phyloP scores from a whole-genome alignment of 2,888 invertebrate species.

The Cantharis flavilabris region DNA sequence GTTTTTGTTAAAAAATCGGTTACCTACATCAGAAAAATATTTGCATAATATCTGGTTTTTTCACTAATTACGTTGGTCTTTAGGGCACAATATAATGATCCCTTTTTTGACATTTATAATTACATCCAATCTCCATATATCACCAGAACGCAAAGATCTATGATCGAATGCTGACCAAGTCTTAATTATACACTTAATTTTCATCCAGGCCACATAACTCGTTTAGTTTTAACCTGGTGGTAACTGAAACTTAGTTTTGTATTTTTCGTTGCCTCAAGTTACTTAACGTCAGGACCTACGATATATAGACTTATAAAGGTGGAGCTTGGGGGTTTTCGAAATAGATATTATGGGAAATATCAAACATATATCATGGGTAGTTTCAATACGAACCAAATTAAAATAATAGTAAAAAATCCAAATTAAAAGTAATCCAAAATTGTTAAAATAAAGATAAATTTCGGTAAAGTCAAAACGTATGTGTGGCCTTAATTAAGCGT shows the following conservation, averaged over 20 bases:
- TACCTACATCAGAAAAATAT: neutral
- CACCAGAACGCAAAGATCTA: constrained; percentile 22
- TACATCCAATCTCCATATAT: constrained; percentile 18
- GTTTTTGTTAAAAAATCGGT: neutral
- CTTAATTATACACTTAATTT: constrained; percentile 11
- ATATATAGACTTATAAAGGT: constrained; percentile 48
- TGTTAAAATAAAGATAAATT: neutral
- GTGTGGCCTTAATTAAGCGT: constrained; percentile 44
- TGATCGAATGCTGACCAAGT: constrained; percentile 3
- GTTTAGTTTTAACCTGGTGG: neutral
- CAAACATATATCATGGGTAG: constrained; percentile 10
- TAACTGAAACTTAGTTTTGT: constrained; percentile 2
- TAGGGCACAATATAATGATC: constrained; percentile 21
- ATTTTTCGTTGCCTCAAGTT: constrained; percentile 27
- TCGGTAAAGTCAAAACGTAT: constrained; percentile 24
- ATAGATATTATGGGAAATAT: constrained; percentile 25
- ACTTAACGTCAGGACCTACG: constrained; percentile 36
- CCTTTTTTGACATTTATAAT: constrained; percentile 12
- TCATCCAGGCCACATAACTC: neutral
- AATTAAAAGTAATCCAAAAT: neutral
- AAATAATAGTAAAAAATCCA: neutral
- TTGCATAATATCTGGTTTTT: neutral
- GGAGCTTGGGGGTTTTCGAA: constrained; percentile 32
- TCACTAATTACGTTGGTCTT: constrained; percentile 11
- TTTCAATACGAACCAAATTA: neutral